A percentile compares a stretch with the other conserved stretches of the same genome.
These are phyloP conservation scores for Euthynnus affinis DNA, from an alignment of 2,797 vertebrate species.

Conservation along the genomic window DNA sequence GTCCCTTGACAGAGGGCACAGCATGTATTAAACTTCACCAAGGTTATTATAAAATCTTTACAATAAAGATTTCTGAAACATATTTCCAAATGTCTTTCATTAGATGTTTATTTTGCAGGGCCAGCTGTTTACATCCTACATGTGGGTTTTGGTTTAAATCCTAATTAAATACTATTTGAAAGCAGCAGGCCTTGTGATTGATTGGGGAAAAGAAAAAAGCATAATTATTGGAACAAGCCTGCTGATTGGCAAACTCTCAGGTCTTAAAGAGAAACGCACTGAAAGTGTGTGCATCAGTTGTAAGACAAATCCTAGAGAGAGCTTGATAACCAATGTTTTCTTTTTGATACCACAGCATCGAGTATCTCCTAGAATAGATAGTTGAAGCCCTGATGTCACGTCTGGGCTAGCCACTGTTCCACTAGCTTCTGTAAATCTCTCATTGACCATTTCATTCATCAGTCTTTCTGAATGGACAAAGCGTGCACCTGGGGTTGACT, in stretches of 20 bases:
- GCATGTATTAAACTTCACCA: not conserved
- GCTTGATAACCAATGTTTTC: not conserved
- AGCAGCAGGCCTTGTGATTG: not conserved
- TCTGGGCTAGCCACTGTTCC: too few relatives aligned
- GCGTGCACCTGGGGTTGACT: too few relatives aligned
- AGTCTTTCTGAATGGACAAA: too few relatives aligned
- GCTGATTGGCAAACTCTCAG: not conserved
- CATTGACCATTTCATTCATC: too few relatives aligned
- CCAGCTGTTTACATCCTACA: not conserved
- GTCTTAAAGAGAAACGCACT: not conserved
- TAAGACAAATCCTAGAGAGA: too few relatives aligned
- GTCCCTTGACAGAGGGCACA: not conserved
- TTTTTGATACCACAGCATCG: not conserved
- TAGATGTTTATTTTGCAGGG: not conserved
- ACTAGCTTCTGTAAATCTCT: too few relatives aligned
- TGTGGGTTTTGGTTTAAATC: not conserved
- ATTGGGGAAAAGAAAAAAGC: not conserved
- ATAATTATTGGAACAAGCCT: not conserved
- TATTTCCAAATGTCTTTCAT: not conserved
- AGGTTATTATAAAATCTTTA: not conserved
- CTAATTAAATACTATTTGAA: not conserved
- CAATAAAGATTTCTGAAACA: not conserved
- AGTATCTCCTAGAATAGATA: not conserved
- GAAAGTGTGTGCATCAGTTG: too few relatives aligned
- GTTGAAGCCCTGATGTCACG: too few relatives aligned